Percentiles rank a stretch among this genome's conserved stretches.
phyloP scores from a whole-genome alignment of 1,140 invertebrate genomes.

The Hyles vespertilio region DNA sequence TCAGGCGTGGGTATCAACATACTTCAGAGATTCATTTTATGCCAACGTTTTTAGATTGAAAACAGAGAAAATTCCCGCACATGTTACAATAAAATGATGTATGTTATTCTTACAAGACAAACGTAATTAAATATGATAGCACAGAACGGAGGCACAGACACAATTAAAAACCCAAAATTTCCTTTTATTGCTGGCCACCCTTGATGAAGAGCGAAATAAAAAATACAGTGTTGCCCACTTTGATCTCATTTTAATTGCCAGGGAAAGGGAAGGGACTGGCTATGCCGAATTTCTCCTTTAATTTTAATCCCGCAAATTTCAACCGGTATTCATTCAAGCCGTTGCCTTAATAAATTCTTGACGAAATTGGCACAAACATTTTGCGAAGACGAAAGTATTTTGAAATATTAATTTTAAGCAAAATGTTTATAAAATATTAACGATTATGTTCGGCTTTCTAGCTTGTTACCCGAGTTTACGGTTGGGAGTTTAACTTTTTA shows the following conservation, averaged over 20 bases:
- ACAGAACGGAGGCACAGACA: slow-evolving; percentile 19
- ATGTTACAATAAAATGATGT: too few species aligned
- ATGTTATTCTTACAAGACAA: not conserved
- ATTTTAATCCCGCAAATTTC: slow-evolving; percentile 38
- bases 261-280: slow-evolving; percentile 20
- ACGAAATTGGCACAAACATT: slow-evolving; percentile 7
- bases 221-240: slow-evolving; percentile 21
- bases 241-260: slow-evolving; percentile 51
- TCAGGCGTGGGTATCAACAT: too few species aligned
- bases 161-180: slow-evolving; percentile 59
- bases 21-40: too few species aligned
- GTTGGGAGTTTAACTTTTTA: too few species aligned
- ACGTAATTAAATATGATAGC: slow-evolving; percentile 4
- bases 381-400: slow-evolving; percentile 7
- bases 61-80: too few species aligned
- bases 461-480: too few species aligned
- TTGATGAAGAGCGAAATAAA: slow-evolving; percentile 9
- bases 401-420: slow-evolving; percentile 5
- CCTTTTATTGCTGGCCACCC: slow-evolving; percentile 45
- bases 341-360: slow-evolving; percentile 14
- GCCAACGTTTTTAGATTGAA: too few species aligned
- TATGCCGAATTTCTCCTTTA: slow-evolving; percentile 21
- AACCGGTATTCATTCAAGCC: slow-evolving; percentile 6
- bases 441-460: not conserved
- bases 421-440: slow-evolving; percentile 4